Percentiles rank a stretch among this genome's conserved stretches.
Evolutionary conservation across 2,113 vertebrate genomes (phyloP).

Genomic region (Sciurus niger): DNA sequence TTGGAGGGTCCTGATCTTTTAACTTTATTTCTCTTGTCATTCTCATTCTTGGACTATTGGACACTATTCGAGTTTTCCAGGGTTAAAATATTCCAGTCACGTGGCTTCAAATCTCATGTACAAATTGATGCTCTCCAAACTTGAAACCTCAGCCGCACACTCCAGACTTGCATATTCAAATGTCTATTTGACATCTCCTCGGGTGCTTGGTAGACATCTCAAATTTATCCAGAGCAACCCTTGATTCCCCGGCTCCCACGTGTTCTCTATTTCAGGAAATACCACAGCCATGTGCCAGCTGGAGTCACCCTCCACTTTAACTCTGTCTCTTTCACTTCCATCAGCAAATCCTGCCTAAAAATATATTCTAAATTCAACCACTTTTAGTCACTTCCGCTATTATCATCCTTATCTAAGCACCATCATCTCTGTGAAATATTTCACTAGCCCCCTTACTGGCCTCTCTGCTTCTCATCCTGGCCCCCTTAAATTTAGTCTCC

Average conservation of each 20-base stretch:
- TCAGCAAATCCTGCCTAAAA: conserved; percentile 65
- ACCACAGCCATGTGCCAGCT: conserved; percentile 42
- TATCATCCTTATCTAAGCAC: not conserved
- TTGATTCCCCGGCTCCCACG: conserved; percentile 23
- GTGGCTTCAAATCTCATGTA: conserved; percentile 12
- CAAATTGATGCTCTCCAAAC: conserved; percentile 62
- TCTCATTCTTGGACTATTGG: not conserved
- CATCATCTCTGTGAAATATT: not conserved
- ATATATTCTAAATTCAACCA: conserved; percentile 63
- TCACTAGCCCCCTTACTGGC: not conserved
- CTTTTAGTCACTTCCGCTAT: conserved; percentile 61
- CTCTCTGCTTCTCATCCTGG: conserved; percentile 13
- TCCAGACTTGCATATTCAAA: conserved; percentile 53
- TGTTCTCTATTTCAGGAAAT: conserved; percentile 67
- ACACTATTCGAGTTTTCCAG: not conserved
- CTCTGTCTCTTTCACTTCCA: conserved; percentile 47
- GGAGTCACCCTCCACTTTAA: conserved; percentile 49
- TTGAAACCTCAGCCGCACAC: conserved; percentile 57
- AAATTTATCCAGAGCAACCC: conserved; percentile 54
- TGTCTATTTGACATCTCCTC: conserved; percentile 51
- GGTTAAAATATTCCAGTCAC: conserved; percentile 11
- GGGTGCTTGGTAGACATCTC: conserved; percentile 46
- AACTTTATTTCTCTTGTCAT: not conserved
- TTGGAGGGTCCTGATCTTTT: not conserved
- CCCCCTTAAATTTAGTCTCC: not conserved